A percentile compares a stretch with the other conserved stretches of the same genome.
These are phyloP conservation scores for Loris lydekkerianus DNA, from an alignment of 2,797 vertebrate genomes.

Conservation along the genomic window DNA sequence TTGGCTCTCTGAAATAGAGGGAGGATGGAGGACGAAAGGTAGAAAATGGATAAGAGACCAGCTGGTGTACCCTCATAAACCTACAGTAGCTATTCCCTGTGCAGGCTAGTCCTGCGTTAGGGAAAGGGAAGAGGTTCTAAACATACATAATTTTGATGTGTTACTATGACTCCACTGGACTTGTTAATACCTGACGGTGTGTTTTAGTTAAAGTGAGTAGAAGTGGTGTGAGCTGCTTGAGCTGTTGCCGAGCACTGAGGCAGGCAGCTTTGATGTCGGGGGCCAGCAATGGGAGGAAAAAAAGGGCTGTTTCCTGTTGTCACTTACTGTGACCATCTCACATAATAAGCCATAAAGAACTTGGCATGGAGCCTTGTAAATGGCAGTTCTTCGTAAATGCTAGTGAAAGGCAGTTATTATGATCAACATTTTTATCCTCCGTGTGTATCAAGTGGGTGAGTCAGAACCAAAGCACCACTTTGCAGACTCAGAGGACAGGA, in stretches of 20 bases:
- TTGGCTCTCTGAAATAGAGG: background rate
- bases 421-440: constrained; percentile 18
- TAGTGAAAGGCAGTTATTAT: background rate
- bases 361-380: background rate
- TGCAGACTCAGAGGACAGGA: background rate
- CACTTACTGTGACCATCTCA: background rate
- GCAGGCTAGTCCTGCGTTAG: background rate
- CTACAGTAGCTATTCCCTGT: background rate
- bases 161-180: background rate
- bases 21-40: background rate
- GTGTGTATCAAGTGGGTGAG: background rate
- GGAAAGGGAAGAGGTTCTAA: background rate
- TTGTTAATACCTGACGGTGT: background rate
- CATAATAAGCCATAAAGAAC: background rate
- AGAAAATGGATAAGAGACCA: background rate
- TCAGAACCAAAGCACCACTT: background rate
- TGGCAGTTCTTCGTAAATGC: constrained; percentile 10
- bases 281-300: background rate
- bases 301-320: background rate
- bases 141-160: background rate
- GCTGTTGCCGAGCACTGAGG: background rate
- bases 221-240: background rate
- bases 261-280: background rate
- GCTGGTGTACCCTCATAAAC: background rate
- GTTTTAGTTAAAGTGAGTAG: background rate